Evolutionary conservation across 2,113 vertebrate genomes (phyloP).

Genomic region (Hippocampus guttulatus): DNA sequence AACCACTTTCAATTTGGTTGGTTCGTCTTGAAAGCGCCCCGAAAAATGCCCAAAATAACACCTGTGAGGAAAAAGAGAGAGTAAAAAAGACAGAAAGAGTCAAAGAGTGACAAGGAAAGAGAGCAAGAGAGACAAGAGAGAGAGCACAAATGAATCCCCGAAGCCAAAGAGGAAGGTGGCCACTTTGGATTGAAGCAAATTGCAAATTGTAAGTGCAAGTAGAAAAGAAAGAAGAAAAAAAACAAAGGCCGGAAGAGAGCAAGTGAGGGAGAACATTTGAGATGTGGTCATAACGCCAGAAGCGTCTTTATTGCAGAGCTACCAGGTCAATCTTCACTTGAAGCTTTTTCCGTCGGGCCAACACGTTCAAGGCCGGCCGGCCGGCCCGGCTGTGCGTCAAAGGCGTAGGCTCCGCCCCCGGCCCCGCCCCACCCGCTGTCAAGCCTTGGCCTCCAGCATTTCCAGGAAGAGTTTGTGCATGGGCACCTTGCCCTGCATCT

Average conservation of each 20-base stretch:
- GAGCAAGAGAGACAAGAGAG: too few species aligned
- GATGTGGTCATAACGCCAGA: neutral
- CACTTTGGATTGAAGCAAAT: too few species aligned
- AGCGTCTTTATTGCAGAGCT: neutral
- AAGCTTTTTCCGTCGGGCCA: slow-evolving; percentile 46
- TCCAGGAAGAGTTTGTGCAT: slow-evolving; percentile 98
- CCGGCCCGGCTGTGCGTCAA: slow-evolving; percentile 51
- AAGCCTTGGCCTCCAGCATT: slow-evolving; percentile 95
- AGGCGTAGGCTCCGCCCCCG: slow-evolving; percentile 22
- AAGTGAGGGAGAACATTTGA: neutral
- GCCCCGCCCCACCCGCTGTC: slow-evolving; percentile 50
- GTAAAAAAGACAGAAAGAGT: too few species aligned
- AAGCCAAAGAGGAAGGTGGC: too few species aligned
- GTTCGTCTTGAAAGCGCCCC: too few species aligned
- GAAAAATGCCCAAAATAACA: neutral
- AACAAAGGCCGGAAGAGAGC: neutral
- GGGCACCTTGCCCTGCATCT: slow-evolving; percentile 91
- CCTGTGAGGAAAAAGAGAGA: too few species aligned
- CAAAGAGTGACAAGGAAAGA: too few species aligned
- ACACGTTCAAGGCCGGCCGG: slow-evolving; percentile 7
- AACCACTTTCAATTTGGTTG: too few species aligned
- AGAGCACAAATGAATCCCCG: too few species aligned
- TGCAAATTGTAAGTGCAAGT: too few species aligned
- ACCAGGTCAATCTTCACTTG: slow-evolving; percentile 17
- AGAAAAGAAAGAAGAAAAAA: too few species aligned